Evolutionary conservation across 2,113 vertebrate genomes (phyloP).

Genomic region (Vanacampus margaritifer): DNA sequence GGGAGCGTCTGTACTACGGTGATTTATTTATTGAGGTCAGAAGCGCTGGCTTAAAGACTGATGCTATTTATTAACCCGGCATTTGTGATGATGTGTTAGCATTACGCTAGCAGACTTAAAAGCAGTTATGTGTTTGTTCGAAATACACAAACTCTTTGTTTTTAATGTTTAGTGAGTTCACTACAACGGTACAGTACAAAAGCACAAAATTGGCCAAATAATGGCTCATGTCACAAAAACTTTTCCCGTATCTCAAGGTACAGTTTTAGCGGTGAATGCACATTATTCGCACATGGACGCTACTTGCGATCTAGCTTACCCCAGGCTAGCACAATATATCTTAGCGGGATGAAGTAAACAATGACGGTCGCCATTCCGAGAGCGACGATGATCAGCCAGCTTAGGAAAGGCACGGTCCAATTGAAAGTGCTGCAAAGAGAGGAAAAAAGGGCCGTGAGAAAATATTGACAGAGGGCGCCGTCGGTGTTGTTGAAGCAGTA

Average conservation of each 20-base stretch:
- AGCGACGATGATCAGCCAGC: slow-evolving; percentile 90
- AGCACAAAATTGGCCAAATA: too few species aligned
- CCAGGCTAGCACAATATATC: slow-evolving; percentile 96
- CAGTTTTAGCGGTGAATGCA: background rate
- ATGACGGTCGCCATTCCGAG: slow-evolving; percentile 80
- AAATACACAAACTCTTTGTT: too few species aligned
- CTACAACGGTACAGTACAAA: too few species aligned
- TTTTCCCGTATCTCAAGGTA: background rate
- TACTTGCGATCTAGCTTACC: slow-evolving; percentile 76
- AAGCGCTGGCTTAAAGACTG: too few species aligned
- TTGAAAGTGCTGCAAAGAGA: slow-evolving; percentile 86
- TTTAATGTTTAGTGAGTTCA: too few species aligned
- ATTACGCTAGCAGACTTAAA: too few species aligned
- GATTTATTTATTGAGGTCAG: too few species aligned
- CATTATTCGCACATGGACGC: too few species aligned
- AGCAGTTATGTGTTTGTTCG: too few species aligned
- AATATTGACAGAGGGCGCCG: slow-evolving; percentile 5
- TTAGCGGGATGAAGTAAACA: slow-evolving; percentile 92
- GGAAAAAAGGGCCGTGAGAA: background rate
- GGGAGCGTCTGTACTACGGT: too few species aligned
- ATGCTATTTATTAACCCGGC: too few species aligned
- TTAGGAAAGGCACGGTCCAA: slow-evolving; percentile 97
- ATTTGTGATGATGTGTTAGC: too few species aligned
- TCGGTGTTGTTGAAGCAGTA: slow-evolving; percentile 11
- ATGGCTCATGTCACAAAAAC: background rate